Percentiles rank a stretch among this genome's conserved stretches.
Evolutionary conservation across 2,113 vertebrate genomes (phyloP).

Genomic region (Microtus richardsoni): DNA sequence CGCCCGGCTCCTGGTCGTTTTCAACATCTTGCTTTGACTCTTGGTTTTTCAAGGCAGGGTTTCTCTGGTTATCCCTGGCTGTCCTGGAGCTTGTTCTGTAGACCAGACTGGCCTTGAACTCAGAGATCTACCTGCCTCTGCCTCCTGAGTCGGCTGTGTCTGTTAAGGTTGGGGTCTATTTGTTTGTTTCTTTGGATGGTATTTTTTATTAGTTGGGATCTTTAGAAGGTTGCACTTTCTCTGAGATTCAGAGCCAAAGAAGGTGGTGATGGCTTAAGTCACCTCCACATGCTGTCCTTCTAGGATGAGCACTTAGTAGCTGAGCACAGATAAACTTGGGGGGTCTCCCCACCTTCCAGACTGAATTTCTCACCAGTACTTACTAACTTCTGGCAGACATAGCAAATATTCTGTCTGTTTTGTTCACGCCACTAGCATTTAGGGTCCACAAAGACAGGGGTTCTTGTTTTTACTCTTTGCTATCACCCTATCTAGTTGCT

Average conservation of each 20-base stretch:
- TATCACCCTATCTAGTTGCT: neutral
- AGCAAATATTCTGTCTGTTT: neutral
- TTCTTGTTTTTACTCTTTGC: neutral
- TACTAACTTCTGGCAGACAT: neutral
- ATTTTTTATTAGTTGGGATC: neutral
- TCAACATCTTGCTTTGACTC: neutral
- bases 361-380: neutral
- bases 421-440: neutral
- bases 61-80: neutral
- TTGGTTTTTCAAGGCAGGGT: neutral
- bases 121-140: neutral
- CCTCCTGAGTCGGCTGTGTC: neutral
- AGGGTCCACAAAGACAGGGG: neutral
- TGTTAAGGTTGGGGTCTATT: slow-evolving; percentile 36
- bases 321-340: neutral
- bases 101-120: neutral
- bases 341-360: neutral
- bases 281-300: neutral
- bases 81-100: neutral
- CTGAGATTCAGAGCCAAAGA: slow-evolving; percentile 38
- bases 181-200: slow-evolving; percentile 43
- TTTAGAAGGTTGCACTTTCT: slow-evolving; percentile 15
- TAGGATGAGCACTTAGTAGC: slow-evolving; percentile 11
- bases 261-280: neutral
- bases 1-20: neutral